Conservation (phyloP, 2,113 vertebrate species). For the Upupa epops region DNA sequence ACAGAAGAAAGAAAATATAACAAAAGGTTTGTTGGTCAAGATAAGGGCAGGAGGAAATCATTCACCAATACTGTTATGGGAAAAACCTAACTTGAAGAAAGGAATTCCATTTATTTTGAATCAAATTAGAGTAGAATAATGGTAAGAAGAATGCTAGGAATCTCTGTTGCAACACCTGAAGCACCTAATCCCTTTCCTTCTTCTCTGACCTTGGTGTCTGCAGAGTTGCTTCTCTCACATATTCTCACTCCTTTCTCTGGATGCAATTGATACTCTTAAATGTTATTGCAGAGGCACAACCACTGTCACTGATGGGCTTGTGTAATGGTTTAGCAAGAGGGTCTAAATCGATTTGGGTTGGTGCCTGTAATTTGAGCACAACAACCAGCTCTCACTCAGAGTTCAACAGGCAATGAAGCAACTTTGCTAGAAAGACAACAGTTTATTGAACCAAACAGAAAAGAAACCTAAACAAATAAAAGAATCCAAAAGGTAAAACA, state of each 20-base stretch:
- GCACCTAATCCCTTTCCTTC: neutral
- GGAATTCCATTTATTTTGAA: neutral
- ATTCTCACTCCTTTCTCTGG: neutral
- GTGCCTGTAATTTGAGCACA: no score
- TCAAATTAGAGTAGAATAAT: neutral
- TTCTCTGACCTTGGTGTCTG: neutral
- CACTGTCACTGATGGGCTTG: neutral
- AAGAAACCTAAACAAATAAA: no score
- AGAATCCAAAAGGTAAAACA: no score
- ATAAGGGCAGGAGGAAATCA: no score
- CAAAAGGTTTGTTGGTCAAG: neutral
- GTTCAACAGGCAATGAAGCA: no score
- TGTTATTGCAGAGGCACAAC: neutral
- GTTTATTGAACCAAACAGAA: no score
- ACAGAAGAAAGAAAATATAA: neutral
- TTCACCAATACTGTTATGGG: neutral
- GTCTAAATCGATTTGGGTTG: no score
- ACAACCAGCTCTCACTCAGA: no score
- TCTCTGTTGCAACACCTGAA: neutral
- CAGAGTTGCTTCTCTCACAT: neutral
- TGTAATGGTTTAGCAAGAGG: no score
- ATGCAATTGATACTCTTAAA: neutral
- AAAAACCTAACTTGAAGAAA: neutral
- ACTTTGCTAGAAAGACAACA: no score
- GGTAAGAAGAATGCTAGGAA: neutral